These are phyloP conservation scores for Periphyllus acericola DNA, from an alignment of 2,888 invertebrate species.

Conservation along the genomic window DNA sequence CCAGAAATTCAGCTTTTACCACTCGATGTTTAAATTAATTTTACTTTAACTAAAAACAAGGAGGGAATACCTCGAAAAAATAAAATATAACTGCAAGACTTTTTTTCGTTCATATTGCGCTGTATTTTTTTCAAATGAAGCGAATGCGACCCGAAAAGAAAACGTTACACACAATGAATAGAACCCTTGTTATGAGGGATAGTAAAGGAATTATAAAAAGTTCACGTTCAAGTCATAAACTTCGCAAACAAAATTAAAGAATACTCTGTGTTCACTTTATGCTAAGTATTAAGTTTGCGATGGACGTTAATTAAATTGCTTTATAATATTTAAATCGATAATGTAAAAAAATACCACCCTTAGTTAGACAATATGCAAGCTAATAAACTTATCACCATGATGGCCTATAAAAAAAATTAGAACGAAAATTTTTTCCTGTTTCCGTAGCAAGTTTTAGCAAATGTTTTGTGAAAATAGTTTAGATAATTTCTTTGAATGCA, in stretches of 20 bases:
- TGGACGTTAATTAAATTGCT: constrained; percentile 5
- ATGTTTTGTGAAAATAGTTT: no score
- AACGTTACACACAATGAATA: not conserved
- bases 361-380: not conserved
- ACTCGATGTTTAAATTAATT: not conserved
- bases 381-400: not conserved
- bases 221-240: constrained; percentile 1
- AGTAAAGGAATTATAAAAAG: constrained; percentile 23
- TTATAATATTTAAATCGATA: not conserved
- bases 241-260: constrained; percentile 22
- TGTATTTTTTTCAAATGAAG: not conserved
- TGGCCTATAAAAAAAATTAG: not conserved
- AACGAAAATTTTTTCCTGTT: no score
- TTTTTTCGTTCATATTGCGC: not conserved
- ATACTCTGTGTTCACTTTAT: not conserved
- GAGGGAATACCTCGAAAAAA: not conserved
- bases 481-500: no score
- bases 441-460: no score
- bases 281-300: not conserved
- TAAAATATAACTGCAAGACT: not conserved
- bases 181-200: not conserved
- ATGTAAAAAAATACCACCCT: not conserved
- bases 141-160: not conserved
- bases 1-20: not conserved
- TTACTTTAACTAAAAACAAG: constrained; percentile 18